phyloP scores from a whole-genome alignment of 2,888 invertebrate species.

The Bombyx huttoni region DNA sequence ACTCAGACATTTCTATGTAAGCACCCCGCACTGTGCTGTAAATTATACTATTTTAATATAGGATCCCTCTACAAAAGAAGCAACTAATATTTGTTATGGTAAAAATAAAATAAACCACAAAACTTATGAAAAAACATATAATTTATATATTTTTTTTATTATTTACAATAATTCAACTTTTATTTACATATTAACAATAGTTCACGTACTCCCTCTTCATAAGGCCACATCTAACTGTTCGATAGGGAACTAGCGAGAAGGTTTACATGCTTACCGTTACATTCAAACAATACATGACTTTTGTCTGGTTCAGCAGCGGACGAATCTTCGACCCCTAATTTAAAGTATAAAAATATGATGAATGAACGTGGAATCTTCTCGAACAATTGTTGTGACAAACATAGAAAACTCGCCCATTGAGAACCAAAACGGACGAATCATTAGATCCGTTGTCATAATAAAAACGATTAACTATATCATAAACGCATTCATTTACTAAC shows the following conservation, averaged over 20 bases:
- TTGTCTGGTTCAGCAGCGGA: neutral
- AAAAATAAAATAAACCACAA: neutral
- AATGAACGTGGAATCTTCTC: slow-evolving; percentile 25
- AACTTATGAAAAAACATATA: slow-evolving; percentile 65
- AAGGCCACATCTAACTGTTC: slow-evolving; percentile 60
- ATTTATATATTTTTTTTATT: slow-evolving; percentile 52
- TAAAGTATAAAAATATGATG: slow-evolving; percentile 33
- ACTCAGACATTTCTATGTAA: too few species aligned
- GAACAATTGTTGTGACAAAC: slow-evolving; percentile 29
- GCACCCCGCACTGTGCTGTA: too few species aligned
- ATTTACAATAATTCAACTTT: slow-evolving; percentile 71
- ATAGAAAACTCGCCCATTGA: slow-evolving; percentile 23
- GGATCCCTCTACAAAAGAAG: too few species aligned
- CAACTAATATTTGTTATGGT: neutral
- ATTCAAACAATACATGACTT: neutral
- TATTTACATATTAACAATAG: slow-evolving; percentile 73
- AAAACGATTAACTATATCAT: slow-evolving; percentile 46
- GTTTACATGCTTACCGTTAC: neutral
- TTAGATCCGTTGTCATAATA: slow-evolving; percentile 35
- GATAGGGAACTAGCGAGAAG: slow-evolving; percentile 40
- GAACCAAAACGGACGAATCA: slow-evolving; percentile 16
- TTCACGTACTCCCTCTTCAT: slow-evolving; percentile 41
- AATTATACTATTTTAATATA: too few species aligned
- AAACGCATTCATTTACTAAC: slow-evolving; percentile 48
- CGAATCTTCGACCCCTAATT: slow-evolving; percentile 15